phyloP scores from a whole-genome alignment of 92 coral and sea anemone species.

The Diadumene lineata region DNA sequence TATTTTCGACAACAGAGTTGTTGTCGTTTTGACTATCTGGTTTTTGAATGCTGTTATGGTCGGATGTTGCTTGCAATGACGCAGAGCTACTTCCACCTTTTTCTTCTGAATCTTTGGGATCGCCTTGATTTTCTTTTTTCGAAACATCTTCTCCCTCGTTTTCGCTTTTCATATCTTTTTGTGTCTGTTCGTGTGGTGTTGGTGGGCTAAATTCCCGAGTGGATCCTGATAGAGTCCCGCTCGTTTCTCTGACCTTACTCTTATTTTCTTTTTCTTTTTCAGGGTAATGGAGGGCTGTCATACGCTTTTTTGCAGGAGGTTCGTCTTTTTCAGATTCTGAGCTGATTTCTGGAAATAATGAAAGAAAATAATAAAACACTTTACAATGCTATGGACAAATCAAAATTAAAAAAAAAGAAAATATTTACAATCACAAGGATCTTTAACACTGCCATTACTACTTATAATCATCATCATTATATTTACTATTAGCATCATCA shows the following conservation, averaged over 20 bases:
- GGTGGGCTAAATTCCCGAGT: not conserved
- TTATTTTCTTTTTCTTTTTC: not conserved
- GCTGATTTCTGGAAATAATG: conserved; percentile 9
- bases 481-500: too few relatives aligned
- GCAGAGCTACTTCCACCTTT: too few relatives aligned
- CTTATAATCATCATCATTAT: too few relatives aligned
- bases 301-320: conserved; percentile 8
- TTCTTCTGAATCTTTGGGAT: not conserved
- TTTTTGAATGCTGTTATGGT: too few relatives aligned
- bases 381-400: too few relatives aligned
- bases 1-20: too few relatives aligned
- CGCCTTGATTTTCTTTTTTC: not conserved
- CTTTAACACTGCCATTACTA: too few relatives aligned
- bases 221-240: not conserved
- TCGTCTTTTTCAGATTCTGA: conserved; percentile 10
- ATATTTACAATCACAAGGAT: too few relatives aligned
- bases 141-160: not conserved
- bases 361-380: not conserved
- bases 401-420: too few relatives aligned
- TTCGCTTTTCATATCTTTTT: conserved; percentile 1
- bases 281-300: not conserved
- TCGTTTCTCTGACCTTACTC: conserved; percentile 1
- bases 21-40: too few relatives aligned
- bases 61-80: too few relatives aligned
- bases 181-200: not conserved